Evolutionary conservation across 92 coral and sea anemone genomes (phyloP), one percentile per base, ranked within the genome.

Genomic region (Phenganax marumi): DNA sequence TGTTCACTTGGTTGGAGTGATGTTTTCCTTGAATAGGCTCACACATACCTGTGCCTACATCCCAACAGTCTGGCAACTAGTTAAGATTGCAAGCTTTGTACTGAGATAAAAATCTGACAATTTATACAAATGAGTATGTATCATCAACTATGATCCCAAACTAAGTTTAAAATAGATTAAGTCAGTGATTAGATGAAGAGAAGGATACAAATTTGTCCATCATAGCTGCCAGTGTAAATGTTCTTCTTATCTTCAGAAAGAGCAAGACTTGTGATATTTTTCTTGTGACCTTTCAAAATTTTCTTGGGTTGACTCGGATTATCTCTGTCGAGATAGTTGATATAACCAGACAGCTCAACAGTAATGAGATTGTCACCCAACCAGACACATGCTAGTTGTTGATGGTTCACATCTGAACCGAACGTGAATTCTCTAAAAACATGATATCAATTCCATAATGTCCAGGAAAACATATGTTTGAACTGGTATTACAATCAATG

Each of bases 321-420:
- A 51, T 89, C 91, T 53, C 48, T 83, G 68, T 96, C 99, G 85
- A 96, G 79, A 74, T 92, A 96, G 88, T 89, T 92, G 57, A 96
- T 90, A 57, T 84, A 65, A 53, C 97, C 99, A 75, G 99, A 92
- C 52, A 92, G 84, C 2, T 97, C 87, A 17, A 96, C 75, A 46
- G 99, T 90, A 58, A 96, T 77, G n/a, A 96, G 88, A 61, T 96
- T 18, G 23, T 96, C 91, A 47, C 90, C 96, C 77, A 89, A 89
- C 99, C 99, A 96, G 46, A 92, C 80, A 73, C 99, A 96, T 16
- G 97, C 99, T 69, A 96, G 85, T 79, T 96, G 99, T 87, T 90
- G 93, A 76, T 92, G 90, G 10, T 89, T 91, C 18, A 96, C 18
- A 0, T 79, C 82, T 22, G 79, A 43, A 21, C 96, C 97, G 73